Evolutionary conservation across 2,888 invertebrate species (phyloP), one percentile per base, ranked within the genome.

Genomic region (Cenopis cana): DNA sequence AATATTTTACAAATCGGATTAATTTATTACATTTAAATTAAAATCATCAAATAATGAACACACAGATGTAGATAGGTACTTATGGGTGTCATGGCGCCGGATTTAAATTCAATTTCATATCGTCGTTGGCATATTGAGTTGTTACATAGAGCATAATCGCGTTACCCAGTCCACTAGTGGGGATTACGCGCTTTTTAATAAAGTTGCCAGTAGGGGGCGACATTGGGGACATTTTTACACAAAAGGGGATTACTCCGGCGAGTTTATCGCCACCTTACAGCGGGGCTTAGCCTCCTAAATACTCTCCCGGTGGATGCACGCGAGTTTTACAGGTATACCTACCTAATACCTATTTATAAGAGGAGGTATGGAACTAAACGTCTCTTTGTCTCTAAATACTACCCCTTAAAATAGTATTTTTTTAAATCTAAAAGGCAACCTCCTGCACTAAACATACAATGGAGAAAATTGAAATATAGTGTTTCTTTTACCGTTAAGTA

Each of bases 251-350:
- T 93, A 93, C 89, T 89, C 86, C 81, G 89, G 85, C 87, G 81
- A 88, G 92, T 91, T 93, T 93, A 93, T 93, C 93, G 90, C 86
- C 88, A 91, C 93, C 92, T 93, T 92, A 93, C 93, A 91, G 93
- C 83, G 82, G 77, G 77, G 92, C 90, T 93, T 86, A 92, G 90
- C 85, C 85, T 86, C 80, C 91, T 89, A 91, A 92, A 90, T 90
- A 87, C 90, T 82, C 85, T 81, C 79, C 82, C 84, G 82, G 79
- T 87, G 85, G 83, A 85, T 89, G 89, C 88, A 84, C 86, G 81
- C 79, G 79, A 86, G 84, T 88, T 89, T 88, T 85, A 86, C 81
- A 74, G 61, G 70, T 65, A 65, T 36, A 50, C 55, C 24, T 61
- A 56, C 4, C 1, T 4, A 24, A 4, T 24, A 24, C 50, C 49